Conservation (phyloP, 2,888 invertebrate genomes). For the Drosophila demipolita region DNA sequence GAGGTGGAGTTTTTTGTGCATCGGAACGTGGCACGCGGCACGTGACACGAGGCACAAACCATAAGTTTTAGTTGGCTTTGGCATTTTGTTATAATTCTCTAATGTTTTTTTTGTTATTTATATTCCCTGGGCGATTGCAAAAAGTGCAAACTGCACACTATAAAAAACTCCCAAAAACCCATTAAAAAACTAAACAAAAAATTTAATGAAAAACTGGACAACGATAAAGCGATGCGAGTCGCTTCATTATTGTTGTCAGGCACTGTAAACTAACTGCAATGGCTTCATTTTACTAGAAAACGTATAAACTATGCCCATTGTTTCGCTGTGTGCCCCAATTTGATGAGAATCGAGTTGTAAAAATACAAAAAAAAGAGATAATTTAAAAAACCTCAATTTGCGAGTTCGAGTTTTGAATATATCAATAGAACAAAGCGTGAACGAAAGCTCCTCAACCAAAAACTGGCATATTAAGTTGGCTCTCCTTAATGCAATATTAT, state of each 20-base stretch:
- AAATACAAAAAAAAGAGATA: conserved; percentile 32
- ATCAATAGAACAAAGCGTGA: neutral
- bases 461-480: neutral
- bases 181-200: conserved; percentile 5
- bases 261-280: conserved; percentile 39
- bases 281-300: conserved; percentile 68
- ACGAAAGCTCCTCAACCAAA: neutral
- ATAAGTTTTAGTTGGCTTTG: conserved; percentile 55
- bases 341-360: conserved; percentile 58
- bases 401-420: neutral
- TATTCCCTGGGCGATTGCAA: conserved; percentile 59
- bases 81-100: conserved; percentile 33
- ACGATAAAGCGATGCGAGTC: conserved; percentile 32
- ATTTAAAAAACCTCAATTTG: neutral
- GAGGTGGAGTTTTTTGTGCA: neutral
- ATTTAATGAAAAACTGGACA: conserved; percentile 4
- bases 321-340: conserved; percentile 22
- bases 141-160: conserved; percentile 68
- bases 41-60: conserved; percentile 22
- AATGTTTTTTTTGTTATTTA: conserved; percentile 24
- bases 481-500: neutral
- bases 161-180: conserved; percentile 26
- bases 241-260: conserved; percentile 27
- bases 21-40: conserved; percentile 2
- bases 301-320: conserved; percentile 64